phyloP scores from a whole-genome alignment of 2,888 invertebrate species.

The Apamea epomidion region DNA sequence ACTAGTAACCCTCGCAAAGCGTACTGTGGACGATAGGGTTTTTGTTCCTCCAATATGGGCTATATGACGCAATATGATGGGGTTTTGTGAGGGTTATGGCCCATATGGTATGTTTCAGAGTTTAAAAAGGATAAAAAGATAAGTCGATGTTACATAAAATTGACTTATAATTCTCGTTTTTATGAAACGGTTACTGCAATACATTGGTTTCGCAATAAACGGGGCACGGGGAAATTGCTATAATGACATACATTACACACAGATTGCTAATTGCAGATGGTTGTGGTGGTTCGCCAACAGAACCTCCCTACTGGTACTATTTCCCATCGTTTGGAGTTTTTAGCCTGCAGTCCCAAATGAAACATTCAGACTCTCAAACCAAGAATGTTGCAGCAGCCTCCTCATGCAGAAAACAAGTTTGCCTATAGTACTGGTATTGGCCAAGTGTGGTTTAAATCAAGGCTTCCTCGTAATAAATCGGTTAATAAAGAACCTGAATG shows the following conservation, averaged over 20 bases:
- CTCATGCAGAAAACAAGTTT: background rate
- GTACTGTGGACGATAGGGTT: conserved; percentile 47
- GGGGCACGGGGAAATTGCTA: background rate
- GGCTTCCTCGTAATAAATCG: background rate
- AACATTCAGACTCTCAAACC: background rate
- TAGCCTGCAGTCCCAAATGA: background rate
- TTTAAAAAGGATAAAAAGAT: conserved; percentile 41
- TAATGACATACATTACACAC: conserved; percentile 15
- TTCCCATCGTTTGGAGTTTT: background rate
- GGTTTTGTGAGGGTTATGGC: conserved; percentile 24
- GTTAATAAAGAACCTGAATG: background rate
- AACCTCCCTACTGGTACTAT: background rate
- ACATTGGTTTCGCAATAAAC: background rate
- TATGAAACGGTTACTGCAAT: background rate
- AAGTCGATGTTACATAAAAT: conserved; percentile 33
- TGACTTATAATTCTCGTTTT: background rate
- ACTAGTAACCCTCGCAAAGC: conserved; percentile 67
- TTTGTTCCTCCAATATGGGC: conserved; percentile 38
- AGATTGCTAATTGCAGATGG: conserved; percentile 3
- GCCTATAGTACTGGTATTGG: background rate
- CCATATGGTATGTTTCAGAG: conserved; percentile 31
- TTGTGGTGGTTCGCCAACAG: background rate
- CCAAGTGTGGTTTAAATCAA: background rate
- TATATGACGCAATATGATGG: conserved; percentile 38
- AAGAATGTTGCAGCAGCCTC: background rate